phyloP scores from a whole-genome alignment of 2,113 vertebrate genomes.

The Perccottus glenii region DNA sequence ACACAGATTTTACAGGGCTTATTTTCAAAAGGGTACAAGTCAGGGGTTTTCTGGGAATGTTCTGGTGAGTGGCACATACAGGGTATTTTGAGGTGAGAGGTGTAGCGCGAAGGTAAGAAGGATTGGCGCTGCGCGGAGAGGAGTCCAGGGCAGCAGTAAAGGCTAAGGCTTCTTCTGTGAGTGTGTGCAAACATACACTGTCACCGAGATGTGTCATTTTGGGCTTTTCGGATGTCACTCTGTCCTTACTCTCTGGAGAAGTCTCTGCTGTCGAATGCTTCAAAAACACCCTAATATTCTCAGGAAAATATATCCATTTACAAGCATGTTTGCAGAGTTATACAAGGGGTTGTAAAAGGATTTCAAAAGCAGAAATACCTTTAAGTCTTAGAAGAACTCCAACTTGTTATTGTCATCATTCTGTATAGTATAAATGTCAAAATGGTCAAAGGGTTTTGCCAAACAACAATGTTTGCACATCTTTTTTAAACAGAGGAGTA shows the following conservation, averaged over 20 bases:
- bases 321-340: constrained; percentile 29
- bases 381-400: constrained; percentile 33
- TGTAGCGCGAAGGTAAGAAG: constrained; percentile 38
- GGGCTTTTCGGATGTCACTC: constrained; percentile 49
- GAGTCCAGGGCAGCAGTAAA: constrained; percentile 60
- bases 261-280: constrained; percentile 27
- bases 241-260: constrained; percentile 38
- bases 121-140: constrained; percentile 55
- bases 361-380: constrained; percentile 42
- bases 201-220: constrained; percentile 58
- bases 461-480: constrained; percentile 46
- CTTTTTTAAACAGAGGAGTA: constrained; percentile 60
- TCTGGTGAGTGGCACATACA: constrained; percentile 62
- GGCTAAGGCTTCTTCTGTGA: constrained; percentile 79
- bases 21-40: constrained; percentile 53
- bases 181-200: constrained; percentile 76
- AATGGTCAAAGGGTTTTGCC: constrained; percentile 58
- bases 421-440: constrained; percentile 63
- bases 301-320: constrained; percentile 29
- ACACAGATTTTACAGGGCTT: constrained; percentile 55
- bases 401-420: constrained; percentile 34
- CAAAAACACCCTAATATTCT: constrained; percentile 31
- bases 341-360: constrained; percentile 48
- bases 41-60: constrained; percentile 52
- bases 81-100: constrained; percentile 47